Base-by-base conservation (phyloP, 1,140 invertebrate genomes). In the Lepidurus arcticus region DNA sequence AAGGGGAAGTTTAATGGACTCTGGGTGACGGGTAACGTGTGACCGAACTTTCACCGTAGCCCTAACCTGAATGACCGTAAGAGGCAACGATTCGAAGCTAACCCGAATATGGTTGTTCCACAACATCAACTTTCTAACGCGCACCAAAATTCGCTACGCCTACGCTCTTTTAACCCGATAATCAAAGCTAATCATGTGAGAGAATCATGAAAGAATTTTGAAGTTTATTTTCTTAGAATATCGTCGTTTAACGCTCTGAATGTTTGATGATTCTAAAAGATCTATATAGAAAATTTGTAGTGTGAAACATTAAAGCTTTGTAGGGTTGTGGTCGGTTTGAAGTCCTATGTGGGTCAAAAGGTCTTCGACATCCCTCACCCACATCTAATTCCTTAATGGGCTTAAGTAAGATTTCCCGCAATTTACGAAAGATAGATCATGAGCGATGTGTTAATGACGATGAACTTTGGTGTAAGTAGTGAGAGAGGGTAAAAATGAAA, bases 31-130 rank as follows among this genome's bases (percentile, higher is more conserved):
- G 34, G 34, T 4, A 34, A 11, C 13, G 13, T 65, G 53, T 65
- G 6, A 21, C 3, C 1, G 53, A 65, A 65, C 53, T 65, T 65
- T 65, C 53, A 65, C 53, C 53, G 16, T 7, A 9, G 53, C 21
- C 21, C 53, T 65, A 65, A 65, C 53, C 53, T 65, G 53, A 16
- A 65, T 65, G 53, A 65, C 53, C 53, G 53, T 65, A 65, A n/a
- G 16, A 21, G 13, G 53, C 13, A n/a, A 21, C 21, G 53, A 1
- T 65, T n/a, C 9, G n/a, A 65, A 21, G 8, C 16, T 21, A 13
- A 65, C 53, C 53, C 13, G 13, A 65, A 21, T n/a, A n/a, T 65
- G 53, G 21, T 65, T 65, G 53, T 65, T 65, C 53, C 7, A 21
- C 53, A n/a, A 13, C 53, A 65, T 65, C n/a, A 65, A 21, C 53